phyloP scores from a whole-genome alignment of 1,140 invertebrate species.

The Acyrthosiphon pisum region DNA sequence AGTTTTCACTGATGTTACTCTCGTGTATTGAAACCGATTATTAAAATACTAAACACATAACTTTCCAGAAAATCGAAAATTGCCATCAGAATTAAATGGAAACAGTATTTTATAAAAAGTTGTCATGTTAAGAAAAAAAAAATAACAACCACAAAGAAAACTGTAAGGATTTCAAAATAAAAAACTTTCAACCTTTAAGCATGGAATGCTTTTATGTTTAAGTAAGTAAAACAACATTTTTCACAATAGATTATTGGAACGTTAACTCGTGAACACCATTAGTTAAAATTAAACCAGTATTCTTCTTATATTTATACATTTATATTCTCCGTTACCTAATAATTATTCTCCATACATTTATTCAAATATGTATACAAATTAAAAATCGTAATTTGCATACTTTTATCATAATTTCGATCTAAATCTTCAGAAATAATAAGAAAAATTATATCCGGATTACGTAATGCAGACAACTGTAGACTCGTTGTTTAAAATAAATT shows the following conservation, averaged over 20 bases:
- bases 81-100: neutral
- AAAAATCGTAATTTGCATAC: neutral
- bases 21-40: neutral
- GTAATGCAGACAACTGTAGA: neutral
- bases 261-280: neutral
- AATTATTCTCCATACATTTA: neutral
- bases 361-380: neutral
- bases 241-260: neutral
- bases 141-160: neutral
- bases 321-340: neutral
- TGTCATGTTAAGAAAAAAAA: neutral
- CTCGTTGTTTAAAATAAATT: neutral
- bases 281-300: neutral
- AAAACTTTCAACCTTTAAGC: neutral
- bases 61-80: neutral
- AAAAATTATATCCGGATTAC: neutral
- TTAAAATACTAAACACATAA: slow-evolving; percentile 13
- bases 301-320: neutral
- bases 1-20: neutral
- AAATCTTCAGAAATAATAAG: neutral
- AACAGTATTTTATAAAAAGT: slow-evolving; percentile 10
- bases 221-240: neutral
- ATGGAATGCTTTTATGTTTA: neutral
- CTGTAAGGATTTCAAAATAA: neutral
- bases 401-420: neutral